phyloP scores from a whole-genome alignment of 2,888 invertebrate genomes.

The Drosophila lacicola region DNA sequence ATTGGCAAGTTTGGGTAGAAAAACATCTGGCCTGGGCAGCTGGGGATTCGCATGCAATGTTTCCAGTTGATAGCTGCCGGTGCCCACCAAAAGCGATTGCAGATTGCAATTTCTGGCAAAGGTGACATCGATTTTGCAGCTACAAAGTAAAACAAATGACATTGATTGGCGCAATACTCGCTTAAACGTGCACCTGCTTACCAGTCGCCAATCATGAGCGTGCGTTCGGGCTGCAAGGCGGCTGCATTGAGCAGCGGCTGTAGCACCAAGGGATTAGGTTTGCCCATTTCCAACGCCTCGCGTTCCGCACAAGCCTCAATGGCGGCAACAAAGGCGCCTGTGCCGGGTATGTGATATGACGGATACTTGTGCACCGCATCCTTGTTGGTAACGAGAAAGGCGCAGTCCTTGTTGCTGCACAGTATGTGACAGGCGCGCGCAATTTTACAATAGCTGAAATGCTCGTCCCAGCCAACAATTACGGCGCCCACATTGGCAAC shows the following conservation, averaged over 20 bases:
- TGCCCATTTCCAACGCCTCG: slow-evolving; percentile 93
- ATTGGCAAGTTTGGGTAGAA: slow-evolving; percentile 90
- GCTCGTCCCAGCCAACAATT: slow-evolving; percentile 96
- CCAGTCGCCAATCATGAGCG: slow-evolving; percentile 86
- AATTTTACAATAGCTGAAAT: slow-evolving; percentile 95
- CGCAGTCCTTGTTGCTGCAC: slow-evolving; percentile 88
- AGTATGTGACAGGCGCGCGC: slow-evolving; percentile 95
- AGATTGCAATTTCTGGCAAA: slow-evolving; percentile 95
- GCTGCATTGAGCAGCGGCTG: slow-evolving; percentile 89
- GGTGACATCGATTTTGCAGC: slow-evolving; percentile 96
- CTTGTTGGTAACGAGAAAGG: slow-evolving; percentile 96
- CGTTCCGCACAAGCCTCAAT: slow-evolving; percentile 93
- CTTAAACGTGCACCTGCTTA: slow-evolving; percentile 50
- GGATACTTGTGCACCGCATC: slow-evolving; percentile 93
- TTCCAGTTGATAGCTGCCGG: slow-evolving; percentile 90
- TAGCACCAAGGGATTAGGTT: slow-evolving; percentile 93
- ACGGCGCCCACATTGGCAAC: slow-evolving; percentile 93
- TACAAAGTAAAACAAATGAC: slow-evolving; percentile 83
- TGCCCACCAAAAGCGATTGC: slow-evolving; percentile 93
- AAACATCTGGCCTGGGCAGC: slow-evolving; percentile 90
- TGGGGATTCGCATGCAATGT: slow-evolving; percentile 87
- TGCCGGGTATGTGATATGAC: slow-evolving; percentile 91
- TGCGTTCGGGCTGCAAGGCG: slow-evolving; percentile 91
- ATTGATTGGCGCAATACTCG: slow-evolving; percentile 6
- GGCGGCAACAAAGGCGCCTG: slow-evolving; percentile 94